These are phyloP conservation scores for Drosophila kohkoa DNA, from an alignment of 1,140 invertebrate genomes.

Conservation along the genomic window DNA sequence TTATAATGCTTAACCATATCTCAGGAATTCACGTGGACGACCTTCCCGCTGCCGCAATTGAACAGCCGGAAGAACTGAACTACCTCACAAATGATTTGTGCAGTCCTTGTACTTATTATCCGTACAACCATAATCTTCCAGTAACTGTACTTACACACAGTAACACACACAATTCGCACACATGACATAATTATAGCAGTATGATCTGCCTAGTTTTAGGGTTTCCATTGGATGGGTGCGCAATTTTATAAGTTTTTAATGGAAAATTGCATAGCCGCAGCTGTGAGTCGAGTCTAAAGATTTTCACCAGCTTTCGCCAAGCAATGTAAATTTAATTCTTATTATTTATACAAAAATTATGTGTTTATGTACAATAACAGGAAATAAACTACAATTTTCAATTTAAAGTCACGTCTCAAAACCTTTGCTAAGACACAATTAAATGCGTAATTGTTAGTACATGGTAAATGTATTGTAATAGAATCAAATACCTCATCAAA, in stretches of 20 bases:
- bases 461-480: slow-evolving; percentile 48
- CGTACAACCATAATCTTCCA: slow-evolving; percentile 55
- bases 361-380: slow-evolving; percentile 21
- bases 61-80: slow-evolving; percentile 64
- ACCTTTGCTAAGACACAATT: slow-evolving; percentile 55
- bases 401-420: slow-evolving; percentile 21
- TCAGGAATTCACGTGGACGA: slow-evolving; percentile 63
- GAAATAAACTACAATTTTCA: slow-evolving; percentile 18
- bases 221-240: slow-evolving; percentile 31
- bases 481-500: slow-evolving; percentile 73
- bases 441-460: slow-evolving; percentile 19
- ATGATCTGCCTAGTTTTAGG: slow-evolving; percentile 47
- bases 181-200: slow-evolving; percentile 18
- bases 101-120: slow-evolving; percentile 37
- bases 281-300: slow-evolving; percentile 13
- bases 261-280: slow-evolving; percentile 14
- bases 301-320: slow-evolving; percentile 23
- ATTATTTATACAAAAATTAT: slow-evolving; percentile 33
- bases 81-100: slow-evolving; percentile 65
- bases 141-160: slow-evolving; percentile 28
- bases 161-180: slow-evolving; percentile 18
- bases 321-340: slow-evolving; percentile 43
- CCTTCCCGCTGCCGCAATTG: slow-evolving; percentile 23
- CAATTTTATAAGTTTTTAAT: slow-evolving; percentile 14
- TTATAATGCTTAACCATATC: slow-evolving; percentile 57